phyloP scores from a whole-genome alignment of 2,113 vertebrate genomes.

The Nyctereutes procyonoides region DNA sequence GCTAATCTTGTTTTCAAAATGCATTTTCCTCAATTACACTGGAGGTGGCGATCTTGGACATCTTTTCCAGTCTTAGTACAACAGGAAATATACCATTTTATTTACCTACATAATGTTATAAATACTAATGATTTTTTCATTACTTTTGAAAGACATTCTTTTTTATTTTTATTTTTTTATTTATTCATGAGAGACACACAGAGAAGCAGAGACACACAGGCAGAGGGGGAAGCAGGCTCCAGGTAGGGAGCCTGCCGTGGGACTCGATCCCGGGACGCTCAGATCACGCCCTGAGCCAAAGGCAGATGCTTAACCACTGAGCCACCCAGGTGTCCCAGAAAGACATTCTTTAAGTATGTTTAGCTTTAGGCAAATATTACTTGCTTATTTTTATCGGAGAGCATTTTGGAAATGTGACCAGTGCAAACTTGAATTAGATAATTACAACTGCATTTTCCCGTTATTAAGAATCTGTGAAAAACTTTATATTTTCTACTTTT shows the following conservation, averaged over 20 bases:
- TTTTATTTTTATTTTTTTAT: too few species aligned
- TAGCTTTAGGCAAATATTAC: not conserved
- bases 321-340: not conserved
- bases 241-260: too few species aligned
- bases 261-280: too few species aligned
- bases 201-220: too few species aligned
- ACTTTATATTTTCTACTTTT: not conserved
- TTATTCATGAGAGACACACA: too few species aligned
- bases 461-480: not conserved
- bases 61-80: not conserved
- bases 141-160: not conserved
- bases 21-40: not conserved
- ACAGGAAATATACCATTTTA: not conserved
- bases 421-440: not conserved
- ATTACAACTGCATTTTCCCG: not conserved
- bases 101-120: not conserved
- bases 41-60: constrained; percentile 57
- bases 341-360: not conserved
- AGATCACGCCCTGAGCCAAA: too few species aligned
- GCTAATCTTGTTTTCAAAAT: not conserved
- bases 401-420: not conserved
- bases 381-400: not conserved
- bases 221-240: too few species aligned
- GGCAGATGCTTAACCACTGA: too few species aligned
- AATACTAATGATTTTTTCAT: not conserved